These are phyloP conservation scores for Eledona agricola DNA, from an alignment of 2,888 invertebrate genomes.

Conservation along the genomic window DNA sequence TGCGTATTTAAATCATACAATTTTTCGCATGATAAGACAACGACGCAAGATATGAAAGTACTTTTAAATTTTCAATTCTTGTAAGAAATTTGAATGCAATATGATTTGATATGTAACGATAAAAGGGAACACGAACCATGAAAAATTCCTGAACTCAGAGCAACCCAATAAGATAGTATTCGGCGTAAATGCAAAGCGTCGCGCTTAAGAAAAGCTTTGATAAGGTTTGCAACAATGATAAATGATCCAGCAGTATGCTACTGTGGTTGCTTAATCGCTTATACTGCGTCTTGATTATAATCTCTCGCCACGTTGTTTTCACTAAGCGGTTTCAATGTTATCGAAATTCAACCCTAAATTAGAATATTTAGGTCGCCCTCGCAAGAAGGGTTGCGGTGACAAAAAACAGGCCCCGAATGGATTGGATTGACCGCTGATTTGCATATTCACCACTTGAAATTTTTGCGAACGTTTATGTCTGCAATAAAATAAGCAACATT, in stretches of 20 bases:
- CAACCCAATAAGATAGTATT: slow-evolving; percentile 11
- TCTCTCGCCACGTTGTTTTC: slow-evolving; percentile 35
- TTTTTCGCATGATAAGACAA: slow-evolving; percentile 35
- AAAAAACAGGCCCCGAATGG: slow-evolving; percentile 20
- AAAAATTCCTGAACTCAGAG: slow-evolving; percentile 14
- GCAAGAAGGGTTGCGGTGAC: slow-evolving; percentile 11
- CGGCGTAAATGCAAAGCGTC: slow-evolving; percentile 5
- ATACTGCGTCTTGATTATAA: slow-evolving; percentile 34
- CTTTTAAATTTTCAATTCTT: slow-evolving; percentile 34
- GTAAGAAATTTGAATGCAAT: slow-evolving; percentile 32
- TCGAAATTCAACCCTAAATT: slow-evolving; percentile 33
- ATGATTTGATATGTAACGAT: slow-evolving; percentile 30
- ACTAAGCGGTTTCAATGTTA: slow-evolving; percentile 33
- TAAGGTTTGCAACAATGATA: slow-evolving; percentile 28
- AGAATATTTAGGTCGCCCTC: slow-evolving; percentile 30
- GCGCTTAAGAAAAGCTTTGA: slow-evolving; percentile 11
- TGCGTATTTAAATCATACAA: slow-evolving; percentile 32
- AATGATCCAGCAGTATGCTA: slow-evolving; percentile 29
- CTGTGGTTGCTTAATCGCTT: slow-evolving; percentile 35
- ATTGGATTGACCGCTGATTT: slow-evolving; percentile 25
- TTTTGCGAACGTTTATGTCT: slow-evolving; percentile 10
- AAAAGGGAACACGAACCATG: slow-evolving; percentile 12
- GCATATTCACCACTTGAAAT: slow-evolving; percentile 27
- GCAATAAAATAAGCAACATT: slow-evolving; percentile 5
- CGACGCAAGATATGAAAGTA: slow-evolving; percentile 33